Evolutionary conservation across 2,888 invertebrate species (phyloP), one percentile per base, ranked within the genome.

Genomic region (Dendrolimus pini): DNA sequence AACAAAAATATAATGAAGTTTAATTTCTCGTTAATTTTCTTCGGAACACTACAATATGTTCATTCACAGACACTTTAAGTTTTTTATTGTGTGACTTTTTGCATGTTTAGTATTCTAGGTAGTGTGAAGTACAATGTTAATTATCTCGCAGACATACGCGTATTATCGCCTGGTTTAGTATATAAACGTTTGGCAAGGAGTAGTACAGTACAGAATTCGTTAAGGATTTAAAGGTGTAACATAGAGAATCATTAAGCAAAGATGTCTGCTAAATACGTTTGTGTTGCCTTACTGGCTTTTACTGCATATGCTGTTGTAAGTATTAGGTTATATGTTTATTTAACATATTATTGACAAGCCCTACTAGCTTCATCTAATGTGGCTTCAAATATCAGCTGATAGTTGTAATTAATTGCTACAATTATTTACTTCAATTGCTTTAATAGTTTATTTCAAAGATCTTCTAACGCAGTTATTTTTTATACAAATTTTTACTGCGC

Each of bases 71-170:
- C 30, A 18, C 30, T 30, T 30, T 6, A 30, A 6, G 30, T 47
- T 47, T 47, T 47, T 10, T 47, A 47, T 47, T 47, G 9, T 47
- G 9, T 47, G 12, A 12, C 58, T 62, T 58, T 62, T 57, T 13
- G 70, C 69, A 54, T 67, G 67, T 68, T 62, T 55, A 47, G 47
- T 47, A 47, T 47, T 47, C 6, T 47, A 47, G 47, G 6, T 47
- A 47, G 12, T 47, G 47, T 47, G 47, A 47, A 47, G 47, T 47
- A 9, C 12, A 47, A 10, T 12, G 18, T n/a, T 53, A 47, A 47
- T 47, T 47, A 47, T 47, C 47, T 9, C 9, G 12, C 12, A 47
- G 12, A 47, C 8, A 47, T 10, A 10, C 12, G 47, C 2, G 47
- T 12, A 30, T 30, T 30, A 47, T 9, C 47, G 47, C 12, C 47